Percentiles rank a stretch among this genome's conserved stretches.
Evolutionary conservation across 2,797 vertebrate species (phyloP).

Genomic region (Hypotaenidia philippensis): DNA sequence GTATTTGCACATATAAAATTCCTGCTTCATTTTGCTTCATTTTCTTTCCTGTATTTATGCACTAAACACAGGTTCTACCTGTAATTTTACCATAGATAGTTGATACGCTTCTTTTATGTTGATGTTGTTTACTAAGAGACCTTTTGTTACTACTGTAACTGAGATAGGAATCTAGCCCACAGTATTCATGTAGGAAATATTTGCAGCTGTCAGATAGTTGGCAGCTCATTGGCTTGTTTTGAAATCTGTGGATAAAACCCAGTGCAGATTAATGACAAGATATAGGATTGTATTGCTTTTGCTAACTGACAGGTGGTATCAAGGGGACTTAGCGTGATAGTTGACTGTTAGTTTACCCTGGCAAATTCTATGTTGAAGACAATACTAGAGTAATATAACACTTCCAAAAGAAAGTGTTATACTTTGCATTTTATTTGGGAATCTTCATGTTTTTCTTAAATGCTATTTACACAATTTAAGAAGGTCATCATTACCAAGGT

Average conservation of each 20-base stretch:
- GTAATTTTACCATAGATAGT: background rate
- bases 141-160: background rate
- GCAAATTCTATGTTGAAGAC: background rate
- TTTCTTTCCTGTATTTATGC: background rate
- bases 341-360: background rate
- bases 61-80: background rate
- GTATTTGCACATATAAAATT: background rate
- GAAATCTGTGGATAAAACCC: slow-evolving; percentile 21
- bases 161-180: slow-evolving; percentile 52
- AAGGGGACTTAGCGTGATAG: background rate
- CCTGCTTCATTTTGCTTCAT: background rate
- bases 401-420: background rate
- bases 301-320: background rate
- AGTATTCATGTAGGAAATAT: background rate
- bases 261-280: slow-evolving; percentile 43
- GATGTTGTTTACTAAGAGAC: background rate
- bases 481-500: fast-evolving
- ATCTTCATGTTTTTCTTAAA: background rate
- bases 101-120: background rate
- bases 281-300: background rate
- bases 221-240: slow-evolving; percentile 19
- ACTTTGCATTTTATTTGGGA: background rate
- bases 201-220: slow-evolving; percentile 38
- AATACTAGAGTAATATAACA: background rate
- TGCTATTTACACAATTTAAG: background rate